These are phyloP conservation scores for Ophioninae sp. DNA, from an alignment of 2,888 invertebrate species.

Conservation along the genomic window DNA sequence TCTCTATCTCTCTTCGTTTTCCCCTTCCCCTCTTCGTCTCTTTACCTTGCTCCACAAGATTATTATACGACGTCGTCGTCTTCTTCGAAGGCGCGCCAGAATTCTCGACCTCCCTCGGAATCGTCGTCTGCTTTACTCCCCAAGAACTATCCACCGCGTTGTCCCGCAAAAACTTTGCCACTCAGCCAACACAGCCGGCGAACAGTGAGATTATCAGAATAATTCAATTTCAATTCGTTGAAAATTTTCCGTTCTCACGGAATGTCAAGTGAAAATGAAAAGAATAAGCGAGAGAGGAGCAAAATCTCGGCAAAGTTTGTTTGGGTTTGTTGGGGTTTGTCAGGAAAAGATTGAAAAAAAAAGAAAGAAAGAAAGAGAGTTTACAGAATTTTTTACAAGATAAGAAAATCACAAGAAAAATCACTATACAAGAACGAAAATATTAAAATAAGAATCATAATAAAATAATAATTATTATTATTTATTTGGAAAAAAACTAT, in stretches of 20 bases:
- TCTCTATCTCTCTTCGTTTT: slow-evolving; percentile 29
- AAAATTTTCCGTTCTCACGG: slow-evolving; percentile 2
- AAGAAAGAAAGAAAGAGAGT: not conserved
- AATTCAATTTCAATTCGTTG: slow-evolving; percentile 50
- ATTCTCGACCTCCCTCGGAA: slow-evolving; percentile 49
- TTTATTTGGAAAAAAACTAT: no score
- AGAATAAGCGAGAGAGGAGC: not conserved
- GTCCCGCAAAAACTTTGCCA: slow-evolving; percentile 55
- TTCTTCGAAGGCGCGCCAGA: slow-evolving; percentile 32
- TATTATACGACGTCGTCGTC: slow-evolving; percentile 59
- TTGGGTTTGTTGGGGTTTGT: no score
- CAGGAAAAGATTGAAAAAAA: no score
- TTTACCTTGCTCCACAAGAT: slow-evolving; percentile 49
- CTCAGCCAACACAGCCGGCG: slow-evolving; percentile 30
- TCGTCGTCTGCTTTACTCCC: slow-evolving; percentile 36
- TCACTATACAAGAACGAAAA: no score
- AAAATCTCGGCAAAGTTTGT: no score
- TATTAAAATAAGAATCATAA: no score
- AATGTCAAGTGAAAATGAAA: slow-evolving; percentile 19
- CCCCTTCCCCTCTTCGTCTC: slow-evolving; percentile 14
- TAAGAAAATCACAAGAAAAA: no score
- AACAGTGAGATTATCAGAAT: slow-evolving; percentile 41
- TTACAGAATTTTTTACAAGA: no score
- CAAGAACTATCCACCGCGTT: slow-evolving; percentile 54
- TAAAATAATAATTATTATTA: no score